These are phyloP conservation scores for Pangasius djambal DNA, from an alignment of 2,797 vertebrate genomes.

Conservation along the genomic window DNA sequence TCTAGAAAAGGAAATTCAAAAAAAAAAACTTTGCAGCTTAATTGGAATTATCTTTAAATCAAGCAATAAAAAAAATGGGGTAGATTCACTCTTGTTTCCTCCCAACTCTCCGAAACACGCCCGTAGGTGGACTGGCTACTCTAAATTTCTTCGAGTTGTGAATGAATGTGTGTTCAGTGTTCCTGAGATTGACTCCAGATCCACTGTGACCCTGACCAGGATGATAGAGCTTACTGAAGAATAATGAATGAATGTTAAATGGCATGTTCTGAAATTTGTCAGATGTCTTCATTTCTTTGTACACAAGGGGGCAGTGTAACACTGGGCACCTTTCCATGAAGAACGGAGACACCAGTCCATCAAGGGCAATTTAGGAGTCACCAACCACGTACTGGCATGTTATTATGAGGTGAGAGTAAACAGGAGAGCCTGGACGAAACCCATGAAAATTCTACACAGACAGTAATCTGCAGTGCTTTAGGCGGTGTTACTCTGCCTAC, in stretches of 20 bases:
- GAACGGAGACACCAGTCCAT: too few species aligned
- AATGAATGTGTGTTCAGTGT: background rate
- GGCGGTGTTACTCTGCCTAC: background rate
- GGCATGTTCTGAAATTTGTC: slow-evolving; percentile 17
- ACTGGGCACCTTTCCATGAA: background rate
- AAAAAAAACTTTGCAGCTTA: background rate
- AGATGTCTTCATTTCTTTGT: background rate
- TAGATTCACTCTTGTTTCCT: background rate
- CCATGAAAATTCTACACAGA: background rate
- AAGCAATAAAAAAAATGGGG: background rate
- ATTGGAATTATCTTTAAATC: background rate
- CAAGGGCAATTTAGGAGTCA: background rate
- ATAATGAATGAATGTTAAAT: background rate
- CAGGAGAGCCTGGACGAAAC: background rate
- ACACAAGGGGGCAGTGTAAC: slow-evolving; percentile 44
- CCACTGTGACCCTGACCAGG: background rate
- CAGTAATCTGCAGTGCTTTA: background rate
- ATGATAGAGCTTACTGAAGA: background rate
- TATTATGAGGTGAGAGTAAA: background rate
- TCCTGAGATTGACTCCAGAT: background rate
- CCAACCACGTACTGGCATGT: too few species aligned
- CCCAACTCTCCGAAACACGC: background rate
- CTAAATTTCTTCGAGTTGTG: background rate
- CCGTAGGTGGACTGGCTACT: background rate
- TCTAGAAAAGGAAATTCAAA: slow-evolving; percentile 70